These are phyloP conservation scores for Pongo pygmaeus DNA, from an alignment of 2,113 vertebrate species.

Conservation along the genomic window DNA sequence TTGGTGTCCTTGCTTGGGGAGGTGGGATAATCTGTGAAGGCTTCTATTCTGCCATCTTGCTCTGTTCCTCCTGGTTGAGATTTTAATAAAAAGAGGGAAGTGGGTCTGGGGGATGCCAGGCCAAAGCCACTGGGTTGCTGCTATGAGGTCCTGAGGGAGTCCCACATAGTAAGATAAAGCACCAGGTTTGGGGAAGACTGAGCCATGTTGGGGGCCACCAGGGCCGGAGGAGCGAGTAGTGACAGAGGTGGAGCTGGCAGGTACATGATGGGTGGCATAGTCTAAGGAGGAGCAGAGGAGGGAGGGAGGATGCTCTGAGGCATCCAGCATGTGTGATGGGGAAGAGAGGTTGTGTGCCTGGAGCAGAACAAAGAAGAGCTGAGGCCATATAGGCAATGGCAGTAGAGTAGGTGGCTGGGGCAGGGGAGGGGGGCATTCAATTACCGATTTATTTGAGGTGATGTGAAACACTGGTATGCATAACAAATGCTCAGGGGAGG, in stretches of 20 bases:
- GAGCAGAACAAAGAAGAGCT: neutral
- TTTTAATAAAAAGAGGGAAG: neutral
- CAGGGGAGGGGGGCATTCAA: neutral
- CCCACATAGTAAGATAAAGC: neutral
- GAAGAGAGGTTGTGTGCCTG: neutral
- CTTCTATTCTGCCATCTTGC: no score
- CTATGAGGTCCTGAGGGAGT: neutral
- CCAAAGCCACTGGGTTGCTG: neutral
- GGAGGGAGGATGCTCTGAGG: rapidly evolving
- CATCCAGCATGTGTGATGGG: neutral
- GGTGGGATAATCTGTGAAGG: no score
- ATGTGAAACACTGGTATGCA: neutral
- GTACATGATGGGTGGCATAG: neutral
- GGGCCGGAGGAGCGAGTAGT: neutral
- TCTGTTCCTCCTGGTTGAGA: neutral
- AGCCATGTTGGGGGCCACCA: neutral
- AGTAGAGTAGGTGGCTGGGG: no score
- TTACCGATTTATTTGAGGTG: neutral
- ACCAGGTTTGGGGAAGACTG: neutral
- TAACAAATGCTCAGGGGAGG: neutral
- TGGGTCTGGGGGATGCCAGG: neutral
- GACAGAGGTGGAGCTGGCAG: neutral
- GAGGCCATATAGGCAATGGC: neutral
- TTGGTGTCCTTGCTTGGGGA: no score
- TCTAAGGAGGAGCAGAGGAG: neutral